phyloP scores from a whole-genome alignment of 2,113 vertebrate species.

The Illadopsis cleaveri region DNA sequence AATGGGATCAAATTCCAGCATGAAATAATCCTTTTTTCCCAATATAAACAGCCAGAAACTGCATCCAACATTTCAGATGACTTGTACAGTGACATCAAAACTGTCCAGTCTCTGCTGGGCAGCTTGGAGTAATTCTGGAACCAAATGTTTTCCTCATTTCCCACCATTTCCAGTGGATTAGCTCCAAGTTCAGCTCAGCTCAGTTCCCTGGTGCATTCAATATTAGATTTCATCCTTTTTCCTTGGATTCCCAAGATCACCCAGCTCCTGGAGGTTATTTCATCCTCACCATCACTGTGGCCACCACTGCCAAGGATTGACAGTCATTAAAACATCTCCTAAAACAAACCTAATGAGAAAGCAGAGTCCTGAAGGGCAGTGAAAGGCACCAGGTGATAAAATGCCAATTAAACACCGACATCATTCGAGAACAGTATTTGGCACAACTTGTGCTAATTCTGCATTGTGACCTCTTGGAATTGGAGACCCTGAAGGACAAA shows the following conservation, averaged over 20 bases:
- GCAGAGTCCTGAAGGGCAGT: not conserved
- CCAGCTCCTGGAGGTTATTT: not conserved
- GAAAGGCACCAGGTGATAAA: not conserved
- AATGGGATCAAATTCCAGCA: not conserved
- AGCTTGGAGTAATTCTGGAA: not conserved
- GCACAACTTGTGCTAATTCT: not conserved
- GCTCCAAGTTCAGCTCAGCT: not conserved
- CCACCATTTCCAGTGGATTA: not conserved
- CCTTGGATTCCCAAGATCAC: not conserved
- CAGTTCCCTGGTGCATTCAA: not conserved
- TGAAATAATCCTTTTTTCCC: rapidly evolving
- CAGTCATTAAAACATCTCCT: not conserved
- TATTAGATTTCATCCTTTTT: not conserved
- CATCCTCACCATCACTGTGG: not conserved
- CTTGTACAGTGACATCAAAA: not conserved
- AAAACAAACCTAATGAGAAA: not conserved
- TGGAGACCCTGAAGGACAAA: not conserved
- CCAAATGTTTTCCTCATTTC: not conserved
- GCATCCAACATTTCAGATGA: not conserved
- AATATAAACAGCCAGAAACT: not conserved
- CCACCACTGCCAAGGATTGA: not conserved
- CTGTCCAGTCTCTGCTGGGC: not conserved
- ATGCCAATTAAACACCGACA: not conserved
- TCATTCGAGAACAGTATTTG: not conserved
- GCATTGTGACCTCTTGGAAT: rapidly evolving